Conservation (phyloP, 2,888 invertebrate species). For the Lasioglossum malachurum region DNA sequence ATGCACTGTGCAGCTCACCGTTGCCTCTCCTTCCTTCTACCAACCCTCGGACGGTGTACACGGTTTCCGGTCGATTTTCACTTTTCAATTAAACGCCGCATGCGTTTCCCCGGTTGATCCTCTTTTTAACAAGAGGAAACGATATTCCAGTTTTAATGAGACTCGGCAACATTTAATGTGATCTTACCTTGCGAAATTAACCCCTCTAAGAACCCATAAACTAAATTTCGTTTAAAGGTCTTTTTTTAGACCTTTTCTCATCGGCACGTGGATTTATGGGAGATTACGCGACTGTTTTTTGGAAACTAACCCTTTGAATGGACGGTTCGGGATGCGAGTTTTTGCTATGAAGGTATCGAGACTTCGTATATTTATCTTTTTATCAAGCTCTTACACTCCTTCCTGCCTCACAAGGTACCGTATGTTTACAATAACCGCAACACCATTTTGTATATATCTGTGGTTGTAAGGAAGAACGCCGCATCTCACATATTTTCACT, state of each 20-base stretch:
- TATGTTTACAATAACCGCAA: neutral
- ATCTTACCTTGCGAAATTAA: neutral
- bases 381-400: neutral
- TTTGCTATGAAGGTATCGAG: neutral
- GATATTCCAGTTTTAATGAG: neutral
- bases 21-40: neutral
- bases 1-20: neutral
- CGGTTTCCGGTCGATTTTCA: constrained; percentile 30
- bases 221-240: neutral
- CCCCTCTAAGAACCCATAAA: neutral
- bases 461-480: no score
- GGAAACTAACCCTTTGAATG: neutral
- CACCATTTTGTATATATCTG: neutral
- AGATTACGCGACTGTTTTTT: neutral
- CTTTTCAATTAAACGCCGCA: constrained; percentile 55
- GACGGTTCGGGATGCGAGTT: neutral
- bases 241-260: neutral
- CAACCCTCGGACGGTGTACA: neutral
- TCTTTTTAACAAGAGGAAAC: neutral
- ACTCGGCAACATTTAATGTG: neutral
- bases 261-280: neutral
- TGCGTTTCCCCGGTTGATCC: neutral
- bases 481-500: no score
- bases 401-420: neutral
- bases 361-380: neutral